Percentiles rank a stretch among this genome's conserved stretches.
Evolutionary conservation across 2,888 invertebrate genomes (phyloP).

Genomic region (Cetonia aurata): DNA sequence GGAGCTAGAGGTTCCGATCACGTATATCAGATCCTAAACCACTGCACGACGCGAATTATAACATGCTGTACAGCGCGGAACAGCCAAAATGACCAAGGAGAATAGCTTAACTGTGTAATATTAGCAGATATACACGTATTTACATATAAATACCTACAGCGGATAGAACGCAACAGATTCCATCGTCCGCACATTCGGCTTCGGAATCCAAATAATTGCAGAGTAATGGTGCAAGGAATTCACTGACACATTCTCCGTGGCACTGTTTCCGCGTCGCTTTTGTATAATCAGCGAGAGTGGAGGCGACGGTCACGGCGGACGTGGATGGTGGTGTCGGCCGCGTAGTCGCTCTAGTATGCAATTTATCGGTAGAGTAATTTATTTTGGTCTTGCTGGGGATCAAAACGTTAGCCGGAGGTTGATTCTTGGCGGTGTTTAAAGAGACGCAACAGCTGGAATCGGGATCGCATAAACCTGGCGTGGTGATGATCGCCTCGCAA

Average conservation of each 20-base stretch:
- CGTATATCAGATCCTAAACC: no score
- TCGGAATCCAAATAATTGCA: slow-evolving; percentile 88
- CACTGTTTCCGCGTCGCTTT: slow-evolving; percentile 75
- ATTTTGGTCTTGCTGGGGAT: slow-evolving; percentile 75
- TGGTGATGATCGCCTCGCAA: slow-evolving; percentile 86
- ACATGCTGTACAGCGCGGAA: no score
- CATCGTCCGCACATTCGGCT: slow-evolving; percentile 81
- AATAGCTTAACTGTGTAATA: background rate
- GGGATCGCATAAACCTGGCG: slow-evolving; percentile 78
- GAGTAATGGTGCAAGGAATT: slow-evolving; percentile 80
- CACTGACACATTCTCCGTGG: slow-evolving; percentile 86
- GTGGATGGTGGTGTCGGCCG: slow-evolving; percentile 61
- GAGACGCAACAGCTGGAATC: slow-evolving; percentile 87
- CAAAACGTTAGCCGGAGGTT: slow-evolving; percentile 79
- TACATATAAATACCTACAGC: slow-evolving; percentile 60
- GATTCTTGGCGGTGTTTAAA: slow-evolving; percentile 78
- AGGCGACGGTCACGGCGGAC: slow-evolving; percentile 59
- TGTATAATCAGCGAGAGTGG: slow-evolving; percentile 58
- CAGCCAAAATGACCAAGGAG: no score
- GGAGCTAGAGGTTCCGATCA: no score
- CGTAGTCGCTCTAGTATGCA: slow-evolving; percentile 60
- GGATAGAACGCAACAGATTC: slow-evolving; percentile 82
- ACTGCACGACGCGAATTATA: no score
- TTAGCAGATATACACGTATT: background rate
- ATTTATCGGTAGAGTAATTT: slow-evolving; percentile 63